phyloP scores from a whole-genome alignment of 2,888 invertebrate genomes.

The Cantharis flavilabris region DNA sequence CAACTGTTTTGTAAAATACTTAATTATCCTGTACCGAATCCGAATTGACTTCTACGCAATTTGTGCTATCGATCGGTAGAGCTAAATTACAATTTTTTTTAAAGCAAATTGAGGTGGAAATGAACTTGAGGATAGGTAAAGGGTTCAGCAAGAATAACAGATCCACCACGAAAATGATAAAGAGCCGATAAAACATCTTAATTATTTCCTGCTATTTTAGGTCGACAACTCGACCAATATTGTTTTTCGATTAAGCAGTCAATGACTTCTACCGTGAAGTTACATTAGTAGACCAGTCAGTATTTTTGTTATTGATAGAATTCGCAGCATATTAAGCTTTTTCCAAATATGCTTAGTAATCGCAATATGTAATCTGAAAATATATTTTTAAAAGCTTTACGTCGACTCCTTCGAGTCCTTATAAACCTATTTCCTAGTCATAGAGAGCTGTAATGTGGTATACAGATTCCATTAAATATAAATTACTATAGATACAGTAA shows the following conservation, averaged over 20 bases:
- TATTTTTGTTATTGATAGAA: background rate
- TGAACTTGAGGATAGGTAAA: background rate
- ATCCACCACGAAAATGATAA: background rate
- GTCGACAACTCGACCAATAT: background rate
- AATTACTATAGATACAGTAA: too few species aligned
- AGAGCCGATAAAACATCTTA: background rate
- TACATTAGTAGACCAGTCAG: background rate
- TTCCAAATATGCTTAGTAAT: background rate
- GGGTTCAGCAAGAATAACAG: background rate
- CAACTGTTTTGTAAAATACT: too few species aligned
- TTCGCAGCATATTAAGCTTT: background rate
- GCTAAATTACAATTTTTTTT: background rate
- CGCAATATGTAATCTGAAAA: too few species aligned
- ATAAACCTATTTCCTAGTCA: too few species aligned
- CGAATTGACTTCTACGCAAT: too few species aligned
- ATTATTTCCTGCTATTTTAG: background rate
- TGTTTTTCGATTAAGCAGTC: background rate
- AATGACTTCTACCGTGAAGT: background rate
- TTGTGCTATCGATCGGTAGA: background rate
- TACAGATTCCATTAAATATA: too few species aligned
- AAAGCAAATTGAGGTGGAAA: background rate
- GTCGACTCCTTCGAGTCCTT: too few species aligned
- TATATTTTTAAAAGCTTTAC: background rate
- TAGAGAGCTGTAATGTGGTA: too few species aligned
- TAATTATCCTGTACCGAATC: too few species aligned